phyloP scores from a whole-genome alignment of 2,888 invertebrate species.

The Disparrhopalites patrizii region DNA sequence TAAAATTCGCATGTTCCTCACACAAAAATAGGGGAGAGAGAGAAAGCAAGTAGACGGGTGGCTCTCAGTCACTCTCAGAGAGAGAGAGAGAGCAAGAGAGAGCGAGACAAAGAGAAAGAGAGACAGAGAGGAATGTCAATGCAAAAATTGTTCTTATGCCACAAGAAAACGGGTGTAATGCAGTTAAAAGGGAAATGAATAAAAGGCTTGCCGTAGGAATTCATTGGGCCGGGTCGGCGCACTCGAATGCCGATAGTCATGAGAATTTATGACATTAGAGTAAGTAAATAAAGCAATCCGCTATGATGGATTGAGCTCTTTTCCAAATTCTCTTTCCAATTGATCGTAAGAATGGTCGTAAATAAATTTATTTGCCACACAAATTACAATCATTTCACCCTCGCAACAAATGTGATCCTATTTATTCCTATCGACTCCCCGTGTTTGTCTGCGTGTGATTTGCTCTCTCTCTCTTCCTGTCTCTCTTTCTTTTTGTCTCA shows the following conservation, averaged over 20 bases:
- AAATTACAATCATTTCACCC: conserved; percentile 23
- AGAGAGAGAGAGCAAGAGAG: no score
- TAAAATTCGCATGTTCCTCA: no score
- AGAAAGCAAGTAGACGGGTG: no score
- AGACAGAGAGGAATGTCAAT: no score
- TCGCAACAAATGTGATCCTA: conserved; percentile 7
- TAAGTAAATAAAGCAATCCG: conserved; percentile 18
- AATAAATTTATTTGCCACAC: conserved; percentile 24
- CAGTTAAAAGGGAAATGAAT: neutral
- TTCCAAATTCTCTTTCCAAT: conserved; percentile 16
- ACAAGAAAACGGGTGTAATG: conserved; percentile 3
- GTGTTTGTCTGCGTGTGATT: neutral
- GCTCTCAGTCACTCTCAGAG: no score
- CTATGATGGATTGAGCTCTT: conserved; percentile 17
- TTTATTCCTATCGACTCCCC: neutral
- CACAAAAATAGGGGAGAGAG: no score
- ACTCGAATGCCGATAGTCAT: conserved; percentile 1
- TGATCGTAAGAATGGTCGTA: conserved; percentile 16
- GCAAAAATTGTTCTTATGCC: no score
- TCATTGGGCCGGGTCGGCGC: neutral
- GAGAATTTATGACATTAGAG: conserved; percentile 6
- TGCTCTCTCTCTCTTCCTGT: neutral
- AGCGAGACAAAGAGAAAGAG: no score
- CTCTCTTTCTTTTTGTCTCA: neutral
- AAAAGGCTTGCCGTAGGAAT: neutral